phyloP scores from a whole-genome alignment of 2,113 vertebrate species.

The Typhlomys cinereus region DNA sequence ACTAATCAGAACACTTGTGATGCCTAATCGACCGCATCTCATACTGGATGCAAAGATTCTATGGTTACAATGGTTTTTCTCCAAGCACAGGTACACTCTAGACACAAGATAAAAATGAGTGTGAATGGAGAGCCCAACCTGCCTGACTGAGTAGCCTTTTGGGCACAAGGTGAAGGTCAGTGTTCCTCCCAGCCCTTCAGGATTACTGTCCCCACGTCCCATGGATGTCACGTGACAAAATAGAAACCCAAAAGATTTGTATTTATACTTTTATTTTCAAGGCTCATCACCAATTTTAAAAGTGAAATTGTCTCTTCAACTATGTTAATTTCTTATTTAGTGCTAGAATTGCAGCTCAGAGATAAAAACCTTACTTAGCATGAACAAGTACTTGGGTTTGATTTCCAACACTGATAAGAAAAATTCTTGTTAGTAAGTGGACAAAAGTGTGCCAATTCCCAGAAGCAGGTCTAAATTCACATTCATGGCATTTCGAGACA shows the following conservation, averaged over 20 bases:
- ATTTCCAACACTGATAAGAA: neutral
- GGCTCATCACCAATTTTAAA: neutral
- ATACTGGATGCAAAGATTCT: neutral
- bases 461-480: neutral
- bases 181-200: neutral
- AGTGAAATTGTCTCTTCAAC: neutral
- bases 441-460: neutral
- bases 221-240: neutral
- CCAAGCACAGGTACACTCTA: neutral
- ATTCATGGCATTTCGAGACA: slow-evolving; percentile 41
- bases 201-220: neutral
- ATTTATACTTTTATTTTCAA: slow-evolving; percentile 41
- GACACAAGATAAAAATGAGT: neutral
- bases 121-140: neutral
- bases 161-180: neutral
- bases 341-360: neutral
- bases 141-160: neutral
- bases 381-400: neutral
- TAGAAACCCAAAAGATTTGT: neutral
- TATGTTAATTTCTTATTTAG: slow-evolving; percentile 24
- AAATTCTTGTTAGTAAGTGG: neutral
- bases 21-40: neutral
- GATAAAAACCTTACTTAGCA: neutral
- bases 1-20: slow-evolving; percentile 41
- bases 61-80: neutral